Evolutionary conservation across 2,888 invertebrate genomes (phyloP), one percentile per base, ranked within the genome.

Genomic region (Furcula furcula): DNA sequence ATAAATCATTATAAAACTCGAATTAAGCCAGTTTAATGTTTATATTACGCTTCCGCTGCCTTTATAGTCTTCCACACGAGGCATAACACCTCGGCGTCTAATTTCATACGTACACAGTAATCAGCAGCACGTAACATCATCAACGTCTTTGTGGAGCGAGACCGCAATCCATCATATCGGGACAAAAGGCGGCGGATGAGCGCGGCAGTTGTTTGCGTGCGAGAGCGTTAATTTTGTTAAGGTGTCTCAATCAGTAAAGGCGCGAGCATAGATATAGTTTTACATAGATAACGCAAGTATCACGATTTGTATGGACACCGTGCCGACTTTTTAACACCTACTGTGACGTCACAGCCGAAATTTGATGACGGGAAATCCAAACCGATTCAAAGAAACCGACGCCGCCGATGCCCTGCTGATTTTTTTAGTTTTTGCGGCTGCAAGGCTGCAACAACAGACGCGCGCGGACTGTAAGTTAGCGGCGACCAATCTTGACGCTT

Each of bases 151-250:
- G 74, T 65, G 62, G 57, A 73, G 70, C 74, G 69, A 63, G 62
- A 79, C 83, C 85, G 80, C 87, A 85, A 86, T 86, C 81, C 84
- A 85, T 86, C 86, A 87, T 80, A 82, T 76, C 72, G 71, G 73
- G 69, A 87, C 87, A 87, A 87, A 85, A 84, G 81, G 70, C 71
- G 72, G 65, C 63, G 71, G 73, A 76, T 75, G 77, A 80, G 74
- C 71, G 68, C 65, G 70, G 49, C 66, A 65, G 67, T 71, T 84
- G 85, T 81, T 81, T 83, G 84, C 79, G 80, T 79, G 82, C 73
- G 75, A 76, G 73, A 73, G 72, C 78, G 84, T 76, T 85, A 88
- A 87, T 87, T 85, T 82, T 76, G 83, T 88, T 85, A 86, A 82
- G 84, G 83, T 81, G 81, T 83, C 84, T 83, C 82, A 86, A 86